Base-by-base conservation (phyloP, 30 jellyfish, hydroid and myxozoan species). In the Aurelia sp. region DNA sequence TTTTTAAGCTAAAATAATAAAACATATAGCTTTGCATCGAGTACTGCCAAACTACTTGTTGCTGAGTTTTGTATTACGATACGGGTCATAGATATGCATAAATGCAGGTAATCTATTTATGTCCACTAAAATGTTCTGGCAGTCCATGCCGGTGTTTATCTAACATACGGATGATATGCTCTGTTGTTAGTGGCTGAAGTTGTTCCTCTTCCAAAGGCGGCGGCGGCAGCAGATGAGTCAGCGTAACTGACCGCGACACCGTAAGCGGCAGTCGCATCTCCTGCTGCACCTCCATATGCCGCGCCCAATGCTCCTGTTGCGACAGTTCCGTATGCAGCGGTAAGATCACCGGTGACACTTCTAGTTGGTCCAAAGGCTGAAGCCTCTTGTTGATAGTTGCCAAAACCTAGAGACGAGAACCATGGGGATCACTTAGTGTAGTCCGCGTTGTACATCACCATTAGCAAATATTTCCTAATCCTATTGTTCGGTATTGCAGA, bases 301-400 rank as follows among this genome's bases (percentile, higher is more conserved):
- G 87, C 95, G 53, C 84, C 55, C 60, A 76, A 68, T 11, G 89
- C 60, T 12, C 91, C 91, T 21, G 90, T 50, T 66, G 84, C 96
- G 23, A 65, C 84, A 13, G 96, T 77, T 21, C 78, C 96, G 73
- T 66, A 68, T 40, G 73, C 96, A 71, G 76, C 55, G 55, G 55
- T 87, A 19, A 71, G 61, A 22, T 77, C 91, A 71, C 78, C 81
- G 23, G 82, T 65, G 60, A 74, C 66, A 71, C 64, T 76, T 23
- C 96, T 82, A 23, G 96, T 81, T 48, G 96, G 96, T 51, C 96
- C 96, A 62, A 76, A 87, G 59, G 88, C 79, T 58, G 96, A 87
- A 16, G 91, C 91, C 60, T 87, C 96, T 75, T 87, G 96, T 66
- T 79, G 87, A 55, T 87, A 87, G 96, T 71, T 87, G 85, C 96